Percentiles rank a stretch among this genome's conserved stretches.
phyloP scores from a whole-genome alignment of 2,797 vertebrate genomes.

The Bryconaethiops microstoma region DNA sequence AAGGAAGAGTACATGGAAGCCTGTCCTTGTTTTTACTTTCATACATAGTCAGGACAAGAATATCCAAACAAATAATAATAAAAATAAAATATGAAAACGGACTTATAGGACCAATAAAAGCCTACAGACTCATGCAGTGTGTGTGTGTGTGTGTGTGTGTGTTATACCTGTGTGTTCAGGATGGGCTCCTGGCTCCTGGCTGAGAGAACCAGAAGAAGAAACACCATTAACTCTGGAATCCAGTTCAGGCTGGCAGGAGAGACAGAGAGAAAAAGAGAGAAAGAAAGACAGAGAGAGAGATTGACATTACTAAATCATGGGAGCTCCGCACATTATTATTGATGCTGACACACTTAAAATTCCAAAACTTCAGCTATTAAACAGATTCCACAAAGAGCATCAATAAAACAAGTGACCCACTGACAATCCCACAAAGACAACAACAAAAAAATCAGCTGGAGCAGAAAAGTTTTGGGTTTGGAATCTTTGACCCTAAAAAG shows the following conservation, averaged over 20 bases:
- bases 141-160: conserved; percentile 12
- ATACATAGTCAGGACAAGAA: background rate
- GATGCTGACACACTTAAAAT: conserved; percentile 6
- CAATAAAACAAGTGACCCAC: background rate
- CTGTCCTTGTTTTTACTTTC: background rate
- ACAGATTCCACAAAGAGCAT: background rate
- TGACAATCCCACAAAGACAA: background rate
- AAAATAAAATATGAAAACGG: no score
- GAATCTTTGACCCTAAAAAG: background rate
- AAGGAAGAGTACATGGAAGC: conserved; percentile 15
- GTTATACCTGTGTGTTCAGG: conserved; percentile 84
- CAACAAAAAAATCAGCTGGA: no score
- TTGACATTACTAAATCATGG: conserved; percentile 52
- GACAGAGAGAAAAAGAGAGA: background rate
- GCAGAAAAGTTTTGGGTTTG: background rate
- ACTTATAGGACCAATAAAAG: background rate
- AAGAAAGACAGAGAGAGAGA: background rate
- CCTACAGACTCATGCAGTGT: no score
- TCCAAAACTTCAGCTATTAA: conserved; percentile 2
- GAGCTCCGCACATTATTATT: conserved; percentile 38
- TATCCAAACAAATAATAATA: no score
- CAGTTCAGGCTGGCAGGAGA: conserved; percentile 64
- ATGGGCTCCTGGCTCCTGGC: conserved; percentile 79
- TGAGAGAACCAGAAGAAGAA: conserved; percentile 79
- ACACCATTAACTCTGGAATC: conserved; percentile 87